Evolutionary conservation across 2,888 invertebrate species (phyloP).

Genomic region (Stratiomys singularior): DNA sequence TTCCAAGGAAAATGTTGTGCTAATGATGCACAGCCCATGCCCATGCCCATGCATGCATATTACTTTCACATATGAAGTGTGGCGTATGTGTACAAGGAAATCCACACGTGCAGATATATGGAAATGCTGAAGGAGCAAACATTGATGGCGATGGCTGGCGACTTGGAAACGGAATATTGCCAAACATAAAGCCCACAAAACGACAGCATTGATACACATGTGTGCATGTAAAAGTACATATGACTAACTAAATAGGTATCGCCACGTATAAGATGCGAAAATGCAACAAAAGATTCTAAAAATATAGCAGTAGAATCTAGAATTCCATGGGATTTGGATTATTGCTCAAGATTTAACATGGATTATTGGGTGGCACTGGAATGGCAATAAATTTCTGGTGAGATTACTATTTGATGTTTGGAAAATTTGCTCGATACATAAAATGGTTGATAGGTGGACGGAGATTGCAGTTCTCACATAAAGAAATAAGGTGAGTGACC

Average conservation of each 20-base stretch:
- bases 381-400: not conserved
- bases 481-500: not conserved
- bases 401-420: constrained; percentile 23
- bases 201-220: not conserved
- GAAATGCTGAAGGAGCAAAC: too few species aligned
- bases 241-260: not conserved
- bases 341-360: not conserved
- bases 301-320: constrained; percentile 14
- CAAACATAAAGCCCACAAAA: too few species aligned
- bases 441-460: not conserved
- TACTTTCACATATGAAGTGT: too few species aligned
- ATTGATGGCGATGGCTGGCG: not conserved
- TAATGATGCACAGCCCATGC: constrained; percentile 21
- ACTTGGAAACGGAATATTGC: constrained; percentile 7
- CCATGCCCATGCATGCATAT: too few species aligned
- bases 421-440: not conserved
- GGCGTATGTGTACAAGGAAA: not conserved
- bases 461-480: not conserved
- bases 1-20: constrained; percentile 39
- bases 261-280: not conserved
- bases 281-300: constrained; percentile 41
- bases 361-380: constrained; percentile 6
- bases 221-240: not conserved
- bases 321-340: not conserved
- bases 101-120: constrained; percentile 21